A percentile compares a stretch with the other conserved stretches of the same genome.
These are phyloP conservation scores for Periphyllus acericola DNA, from an alignment of 2,888 invertebrate species.

Conservation along the genomic window DNA sequence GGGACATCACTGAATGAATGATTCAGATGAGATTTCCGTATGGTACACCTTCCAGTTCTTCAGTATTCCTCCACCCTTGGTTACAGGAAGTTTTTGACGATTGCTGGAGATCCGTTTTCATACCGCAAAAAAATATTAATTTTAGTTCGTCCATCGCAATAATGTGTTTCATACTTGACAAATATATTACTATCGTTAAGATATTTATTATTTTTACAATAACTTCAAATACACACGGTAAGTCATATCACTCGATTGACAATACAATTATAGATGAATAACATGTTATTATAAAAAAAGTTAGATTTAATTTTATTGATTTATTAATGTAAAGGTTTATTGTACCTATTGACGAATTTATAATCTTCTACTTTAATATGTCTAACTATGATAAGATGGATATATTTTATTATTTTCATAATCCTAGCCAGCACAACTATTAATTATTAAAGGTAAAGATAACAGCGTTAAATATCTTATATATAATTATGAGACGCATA, in stretches of 20 bases:
- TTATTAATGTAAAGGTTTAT: background rate
- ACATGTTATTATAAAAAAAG: background rate
- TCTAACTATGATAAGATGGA: no score
- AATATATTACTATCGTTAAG: background rate
- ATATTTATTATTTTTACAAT: background rate
- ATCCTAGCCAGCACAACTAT: no score
- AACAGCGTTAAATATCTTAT: no score
- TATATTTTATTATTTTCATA: no score
- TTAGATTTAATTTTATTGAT: background rate
- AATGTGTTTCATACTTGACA: background rate
- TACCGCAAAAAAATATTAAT: background rate
- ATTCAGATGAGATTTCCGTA: constrained; percentile 36
- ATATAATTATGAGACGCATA: no score
- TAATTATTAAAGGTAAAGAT: no score
- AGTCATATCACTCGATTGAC: background rate
- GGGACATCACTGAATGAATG: constrained; percentile 28
- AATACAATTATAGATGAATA: background rate
- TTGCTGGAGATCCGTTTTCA: background rate
- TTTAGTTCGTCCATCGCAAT: background rate
- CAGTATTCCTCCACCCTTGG: constrained; percentile 49
- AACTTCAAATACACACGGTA: constrained; percentile 31
- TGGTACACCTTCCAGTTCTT: constrained; percentile 34
- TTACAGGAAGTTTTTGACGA: constrained; percentile 17
- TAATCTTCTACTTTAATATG: no score
- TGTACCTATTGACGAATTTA: background rate